Evolutionary conservation across 2,113 vertebrate species (phyloP).

Genomic region (Hemichromis elongatus): DNA sequence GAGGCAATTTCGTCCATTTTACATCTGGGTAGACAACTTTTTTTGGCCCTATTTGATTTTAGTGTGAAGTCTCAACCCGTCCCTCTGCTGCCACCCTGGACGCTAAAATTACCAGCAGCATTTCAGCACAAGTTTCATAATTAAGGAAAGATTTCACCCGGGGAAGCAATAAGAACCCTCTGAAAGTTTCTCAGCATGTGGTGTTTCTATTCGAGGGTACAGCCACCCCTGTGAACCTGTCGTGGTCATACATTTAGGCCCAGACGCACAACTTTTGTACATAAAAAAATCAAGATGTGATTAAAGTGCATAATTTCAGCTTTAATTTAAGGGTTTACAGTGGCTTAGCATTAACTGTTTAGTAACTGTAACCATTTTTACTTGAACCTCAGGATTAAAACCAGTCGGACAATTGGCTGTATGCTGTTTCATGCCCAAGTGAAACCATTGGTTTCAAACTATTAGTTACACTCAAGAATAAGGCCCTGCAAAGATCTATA

Average conservation of each 20-base stretch:
- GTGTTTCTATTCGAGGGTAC: background rate
- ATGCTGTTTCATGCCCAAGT: background rate
- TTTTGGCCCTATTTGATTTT: background rate
- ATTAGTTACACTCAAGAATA: background rate
- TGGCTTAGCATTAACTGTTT: background rate
- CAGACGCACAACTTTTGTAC: background rate
- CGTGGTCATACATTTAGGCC: background rate
- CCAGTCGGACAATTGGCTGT: background rate
- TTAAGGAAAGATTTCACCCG: background rate
- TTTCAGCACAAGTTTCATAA: background rate
- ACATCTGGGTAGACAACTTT: background rate
- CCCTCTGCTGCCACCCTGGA: background rate
- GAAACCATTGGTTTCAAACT: background rate
- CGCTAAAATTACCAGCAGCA: background rate
- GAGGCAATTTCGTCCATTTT: background rate
- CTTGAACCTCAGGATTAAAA: background rate
- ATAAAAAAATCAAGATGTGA: background rate
- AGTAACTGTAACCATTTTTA: background rate
- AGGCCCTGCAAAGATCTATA: background rate
- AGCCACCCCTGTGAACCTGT: background rate
- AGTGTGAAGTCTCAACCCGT: background rate
- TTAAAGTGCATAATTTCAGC: background rate
- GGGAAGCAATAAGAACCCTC: background rate
- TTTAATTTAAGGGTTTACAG: background rate
- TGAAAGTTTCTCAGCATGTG: background rate